These are phyloP conservation scores for Pomatorhinus ruficollis DNA, from an alignment of 2,113 vertebrate genomes.

Conservation along the genomic window DNA sequence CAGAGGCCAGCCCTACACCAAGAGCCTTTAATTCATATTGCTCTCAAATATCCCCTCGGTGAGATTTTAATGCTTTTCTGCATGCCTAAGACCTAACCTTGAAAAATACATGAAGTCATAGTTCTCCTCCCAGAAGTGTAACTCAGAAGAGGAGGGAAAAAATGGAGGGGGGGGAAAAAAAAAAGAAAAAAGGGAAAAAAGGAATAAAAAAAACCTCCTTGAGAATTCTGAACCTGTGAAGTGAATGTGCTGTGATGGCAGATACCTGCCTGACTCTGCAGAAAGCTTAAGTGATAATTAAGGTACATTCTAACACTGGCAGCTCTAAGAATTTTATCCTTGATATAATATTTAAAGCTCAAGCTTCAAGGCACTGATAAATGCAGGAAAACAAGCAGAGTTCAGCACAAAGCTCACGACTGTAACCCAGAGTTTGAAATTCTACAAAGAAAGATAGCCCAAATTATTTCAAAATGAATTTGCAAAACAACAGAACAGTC, in stretches of 20 bases:
- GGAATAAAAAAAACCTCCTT: not conserved
- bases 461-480: not conserved
- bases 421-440: not conserved
- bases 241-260: not conserved
- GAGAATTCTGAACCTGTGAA: not conserved
- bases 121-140: not conserved
- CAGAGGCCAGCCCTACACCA: not conserved
- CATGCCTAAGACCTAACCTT: not conserved
- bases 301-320: not conserved
- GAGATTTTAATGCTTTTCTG: not conserved
- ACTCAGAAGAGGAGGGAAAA: not conserved
- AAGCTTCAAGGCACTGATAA: not conserved
- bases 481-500: not conserved
- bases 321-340: not conserved
- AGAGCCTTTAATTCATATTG: not conserved
- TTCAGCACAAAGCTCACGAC: not conserved
- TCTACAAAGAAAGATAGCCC: not conserved
- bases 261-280: constrained; percentile 2
- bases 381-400: not conserved
- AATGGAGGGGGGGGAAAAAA: rapidly evolving
- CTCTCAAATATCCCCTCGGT: rapidly evolving
- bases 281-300: constrained; percentile 21
- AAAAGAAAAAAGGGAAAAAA: not conserved
- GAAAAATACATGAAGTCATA: not conserved
- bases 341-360: constrained; percentile 22